These are phyloP conservation scores for Cinclus mexicanus DNA, from an alignment of 2,113 vertebrate genomes.

Conservation along the genomic window DNA sequence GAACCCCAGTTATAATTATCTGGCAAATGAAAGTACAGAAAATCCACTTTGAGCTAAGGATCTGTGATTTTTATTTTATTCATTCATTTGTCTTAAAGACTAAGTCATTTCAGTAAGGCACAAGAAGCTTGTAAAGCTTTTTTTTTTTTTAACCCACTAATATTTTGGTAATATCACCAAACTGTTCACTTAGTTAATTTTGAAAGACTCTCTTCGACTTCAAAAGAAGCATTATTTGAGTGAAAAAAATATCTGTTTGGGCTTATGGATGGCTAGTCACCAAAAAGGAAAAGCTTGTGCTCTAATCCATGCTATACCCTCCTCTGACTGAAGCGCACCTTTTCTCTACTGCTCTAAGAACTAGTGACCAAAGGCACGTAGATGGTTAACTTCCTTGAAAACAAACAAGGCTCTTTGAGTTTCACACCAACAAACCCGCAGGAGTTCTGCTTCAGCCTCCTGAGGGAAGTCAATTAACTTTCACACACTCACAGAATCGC, in stretches of 20 bases:
- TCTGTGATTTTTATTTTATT: neutral
- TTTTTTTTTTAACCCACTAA: neutral
- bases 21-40: neutral
- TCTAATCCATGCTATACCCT: neutral
- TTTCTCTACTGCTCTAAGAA: neutral
- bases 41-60: neutral
- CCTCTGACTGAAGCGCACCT: neutral
- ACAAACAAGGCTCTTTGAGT: neutral
- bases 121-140: neutral
- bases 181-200: neutral
- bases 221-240: neutral
- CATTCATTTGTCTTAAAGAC: neutral
- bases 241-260: neutral
- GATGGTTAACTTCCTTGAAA: neutral
- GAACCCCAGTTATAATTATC: neutral
- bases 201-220: neutral
- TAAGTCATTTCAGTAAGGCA: neutral
- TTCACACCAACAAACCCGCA: neutral
- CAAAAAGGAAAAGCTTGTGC: neutral
- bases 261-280: neutral
- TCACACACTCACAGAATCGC: no score
- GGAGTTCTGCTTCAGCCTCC: neutral
- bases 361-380: neutral
- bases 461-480: neutral
- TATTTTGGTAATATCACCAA: neutral